Evolutionary conservation across 2,888 invertebrate species (phyloP).

Genomic region (Keiferia lycopersicella): DNA sequence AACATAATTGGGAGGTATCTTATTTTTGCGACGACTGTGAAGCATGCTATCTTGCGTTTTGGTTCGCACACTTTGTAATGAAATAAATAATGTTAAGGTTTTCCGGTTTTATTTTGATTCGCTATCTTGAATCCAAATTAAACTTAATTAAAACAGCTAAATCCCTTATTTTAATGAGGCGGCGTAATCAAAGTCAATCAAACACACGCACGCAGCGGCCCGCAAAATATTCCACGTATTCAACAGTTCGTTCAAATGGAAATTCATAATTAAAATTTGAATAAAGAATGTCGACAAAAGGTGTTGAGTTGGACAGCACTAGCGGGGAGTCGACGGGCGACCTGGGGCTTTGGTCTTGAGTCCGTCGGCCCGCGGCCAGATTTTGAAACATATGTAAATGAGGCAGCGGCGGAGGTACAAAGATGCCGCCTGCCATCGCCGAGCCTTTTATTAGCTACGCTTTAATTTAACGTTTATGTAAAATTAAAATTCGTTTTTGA

Average conservation of each 20-base stretch:
- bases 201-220: not conserved
- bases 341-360: not conserved
- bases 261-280: conserved; percentile 31
- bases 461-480: conserved; percentile 57
- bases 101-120: not conserved
- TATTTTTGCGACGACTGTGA: too few species aligned
- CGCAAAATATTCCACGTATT: conserved; percentile 20
- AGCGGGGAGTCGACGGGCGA: conserved; percentile 50
- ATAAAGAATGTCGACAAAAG: conserved; percentile 48
- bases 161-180: conserved; percentile 5
- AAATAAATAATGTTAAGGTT: not conserved
- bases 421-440: conserved; percentile 59
- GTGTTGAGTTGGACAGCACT: conserved; percentile 51
- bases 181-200: conserved; percentile 25
- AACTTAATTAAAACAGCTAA: conserved; percentile 3
- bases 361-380: conserved; percentile 56
- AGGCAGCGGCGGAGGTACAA: conserved; percentile 53
- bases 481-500: conserved; percentile 43
- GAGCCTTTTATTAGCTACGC: conserved; percentile 63
- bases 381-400: conserved; percentile 76
- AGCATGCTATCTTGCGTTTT: too few species aligned
- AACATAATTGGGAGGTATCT: too few species aligned
- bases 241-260: conserved; percentile 26
- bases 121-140: not conserved
- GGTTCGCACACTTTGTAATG: not conserved